Evolutionary conservation across 2,888 invertebrate genomes (phyloP), one percentile per base, ranked within the genome.

Genomic region (Brenthis hecate): DNA sequence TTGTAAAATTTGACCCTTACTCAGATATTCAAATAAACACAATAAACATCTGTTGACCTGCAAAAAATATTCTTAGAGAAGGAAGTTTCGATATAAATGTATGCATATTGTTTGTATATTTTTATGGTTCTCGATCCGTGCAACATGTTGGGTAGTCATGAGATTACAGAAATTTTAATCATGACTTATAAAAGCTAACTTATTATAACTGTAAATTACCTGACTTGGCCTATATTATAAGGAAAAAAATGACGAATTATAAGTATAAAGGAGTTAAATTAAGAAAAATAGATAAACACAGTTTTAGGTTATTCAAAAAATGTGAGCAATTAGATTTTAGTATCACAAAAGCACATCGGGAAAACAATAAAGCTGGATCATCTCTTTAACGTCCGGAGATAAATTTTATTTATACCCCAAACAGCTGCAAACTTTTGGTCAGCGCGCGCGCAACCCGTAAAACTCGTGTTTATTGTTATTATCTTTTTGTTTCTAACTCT

Each of bases 351-450:
- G 61, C 67, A 51, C 64, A 74, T 75, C 74, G 71, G 71, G 71
- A 73, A 75, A 89, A 91, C 89, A 90, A 91, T 91, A 90, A 91
- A 91, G 86, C 78, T 75, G 80, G 81, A 84, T 81, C 87, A 83
- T 84, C 84, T 85, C 85, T 82, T 85, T 84, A 84, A 87, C 89
- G 89, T 88, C 86, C 89, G 86, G 89, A 89, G 87, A 90, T 91
- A 91, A 91, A 91, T 82, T 87, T 88, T 92, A 92, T 92, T 92
- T 91, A 91, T 92, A 92, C 83, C 73, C 77, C 72, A 74, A 90
- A 91, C 92, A 92, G 92, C 92, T 92, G 92, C 92, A 91, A 92
- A 92, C 92, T 91, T 92, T 90, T 92, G 92, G 92, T 92, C 91
- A 92, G 89, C 87, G 83, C 85, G 83, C 77, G 84, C 83, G 81